Conservation (phyloP, 1,140 invertebrate species). For the Tetramorium simillimum region DNA sequence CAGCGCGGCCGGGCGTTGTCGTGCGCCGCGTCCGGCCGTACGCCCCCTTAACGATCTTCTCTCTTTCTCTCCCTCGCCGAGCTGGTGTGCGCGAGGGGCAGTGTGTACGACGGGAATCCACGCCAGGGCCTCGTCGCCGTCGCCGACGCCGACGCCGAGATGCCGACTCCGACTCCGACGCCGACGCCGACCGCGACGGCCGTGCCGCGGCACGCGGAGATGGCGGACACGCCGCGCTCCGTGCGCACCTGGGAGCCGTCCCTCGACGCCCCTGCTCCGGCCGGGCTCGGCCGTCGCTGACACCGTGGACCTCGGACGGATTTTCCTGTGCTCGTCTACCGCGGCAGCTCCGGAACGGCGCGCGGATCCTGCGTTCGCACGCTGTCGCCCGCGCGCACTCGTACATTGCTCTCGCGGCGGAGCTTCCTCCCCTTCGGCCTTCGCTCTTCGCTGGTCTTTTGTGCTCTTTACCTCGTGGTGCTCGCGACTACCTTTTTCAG, state of each 20-base stretch:
- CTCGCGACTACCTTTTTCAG: neutral
- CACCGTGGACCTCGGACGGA: conserved; percentile 74
- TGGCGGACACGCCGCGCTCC: neutral
- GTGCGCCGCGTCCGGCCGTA: conserved; percentile 78
- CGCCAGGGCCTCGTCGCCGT: neutral
- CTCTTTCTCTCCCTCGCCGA: conserved; percentile 71
- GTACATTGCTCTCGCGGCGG: conserved; percentile 56
- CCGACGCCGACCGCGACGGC: neutral
- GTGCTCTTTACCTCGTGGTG: conserved; percentile 8
- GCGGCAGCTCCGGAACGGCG: conserved; percentile 83
- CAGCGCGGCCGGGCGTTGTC: conserved; percentile 61
- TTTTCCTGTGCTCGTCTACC: conserved; percentile 60
- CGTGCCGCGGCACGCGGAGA: neutral
- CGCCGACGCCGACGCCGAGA: neutral
- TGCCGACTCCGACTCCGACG: neutral
- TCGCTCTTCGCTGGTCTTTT: neutral
- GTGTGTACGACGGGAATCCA: conserved; percentile 80
- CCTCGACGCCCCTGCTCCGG: conserved; percentile 67
- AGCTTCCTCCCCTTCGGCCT: neutral
- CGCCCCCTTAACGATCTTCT: conserved; percentile 85
- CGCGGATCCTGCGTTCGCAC: conserved; percentile 55
- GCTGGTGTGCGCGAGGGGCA: conserved; percentile 71
- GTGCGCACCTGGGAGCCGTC: neutral
- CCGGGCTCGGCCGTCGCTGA: conserved; percentile 69
- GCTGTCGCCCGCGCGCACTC: neutral